These are phyloP conservation scores for Gymnoscopelus braueri DNA, from an alignment of 2,797 vertebrate genomes.

Conservation along the genomic window DNA sequence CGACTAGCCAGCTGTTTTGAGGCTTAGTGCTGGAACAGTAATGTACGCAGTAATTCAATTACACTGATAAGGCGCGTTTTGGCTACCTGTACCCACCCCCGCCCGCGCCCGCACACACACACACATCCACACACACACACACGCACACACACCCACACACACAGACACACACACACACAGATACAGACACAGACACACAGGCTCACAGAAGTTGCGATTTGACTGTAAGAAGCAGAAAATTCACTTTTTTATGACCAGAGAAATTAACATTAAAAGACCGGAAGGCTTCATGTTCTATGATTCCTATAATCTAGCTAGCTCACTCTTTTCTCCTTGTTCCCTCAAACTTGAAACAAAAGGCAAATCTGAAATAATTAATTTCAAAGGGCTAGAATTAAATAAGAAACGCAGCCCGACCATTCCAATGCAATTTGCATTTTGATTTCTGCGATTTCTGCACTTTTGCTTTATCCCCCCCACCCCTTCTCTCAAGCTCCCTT, in stretches of 20 bases:
- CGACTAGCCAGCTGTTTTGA: slow-evolving; percentile 37
- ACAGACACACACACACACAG: neutral
- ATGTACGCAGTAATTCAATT: too few species aligned
- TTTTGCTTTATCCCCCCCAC: slow-evolving; percentile 39
- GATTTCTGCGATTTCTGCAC: slow-evolving; percentile 75
- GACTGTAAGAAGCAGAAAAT: slow-evolving; percentile 42
- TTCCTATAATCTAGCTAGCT: slow-evolving; percentile 63
- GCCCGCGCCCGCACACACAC: too few species aligned
- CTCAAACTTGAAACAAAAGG: slow-evolving; percentile 72
- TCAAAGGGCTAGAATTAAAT: slow-evolving; percentile 68
- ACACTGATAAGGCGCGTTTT: too few species aligned
- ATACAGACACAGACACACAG: slow-evolving; percentile 2
- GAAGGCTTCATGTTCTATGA: slow-evolving; percentile 60
- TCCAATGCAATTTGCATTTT: slow-evolving; percentile 75
- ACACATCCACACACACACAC: too few species aligned
- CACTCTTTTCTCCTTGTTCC: slow-evolving; percentile 53
- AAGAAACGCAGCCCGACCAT: slow-evolving; percentile 53
- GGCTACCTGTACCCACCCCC: too few species aligned
- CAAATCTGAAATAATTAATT: slow-evolving; percentile 73
- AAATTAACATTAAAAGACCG: slow-evolving; percentile 71
- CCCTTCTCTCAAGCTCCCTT: slow-evolving; percentile 60
- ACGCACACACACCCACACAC: too few species aligned
- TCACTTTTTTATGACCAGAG: slow-evolving; percentile 53
- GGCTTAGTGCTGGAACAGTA: slow-evolving; percentile 12
- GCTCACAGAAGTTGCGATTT: slow-evolving; percentile 16